Evolutionary conservation across 2,797 vertebrate species (phyloP).

Genomic region (Parauchenoglanis ngamensis): DNA sequence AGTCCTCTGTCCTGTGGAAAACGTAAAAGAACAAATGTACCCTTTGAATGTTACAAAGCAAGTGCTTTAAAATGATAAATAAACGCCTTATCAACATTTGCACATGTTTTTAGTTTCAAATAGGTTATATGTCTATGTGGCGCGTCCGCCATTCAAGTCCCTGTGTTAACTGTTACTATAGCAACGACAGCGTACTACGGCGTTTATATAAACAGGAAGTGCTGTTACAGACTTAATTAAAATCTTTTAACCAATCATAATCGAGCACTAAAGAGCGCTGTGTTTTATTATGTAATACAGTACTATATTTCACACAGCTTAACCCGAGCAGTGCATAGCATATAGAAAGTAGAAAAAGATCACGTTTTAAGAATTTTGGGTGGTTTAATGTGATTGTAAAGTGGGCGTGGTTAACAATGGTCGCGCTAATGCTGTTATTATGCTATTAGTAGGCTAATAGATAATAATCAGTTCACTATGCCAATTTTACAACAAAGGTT

Average conservation of each 20-base stretch:
- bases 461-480: background rate
- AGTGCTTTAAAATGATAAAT: background rate
- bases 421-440: too few relatives aligned
- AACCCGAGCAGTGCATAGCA: background rate
- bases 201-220: background rate
- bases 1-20: background rate
- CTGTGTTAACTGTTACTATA: background rate
- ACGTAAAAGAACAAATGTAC: background rate
- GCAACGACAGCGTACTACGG: background rate
- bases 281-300: background rate
- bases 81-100: background rate
- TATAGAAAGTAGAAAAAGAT: background rate
- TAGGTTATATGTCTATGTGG: background rate
- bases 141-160: background rate
- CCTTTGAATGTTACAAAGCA: background rate
- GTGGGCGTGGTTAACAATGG: constrained; percentile 3
- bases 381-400: background rate
- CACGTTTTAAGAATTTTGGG: background rate
- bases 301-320: background rate
- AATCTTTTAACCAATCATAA: background rate
- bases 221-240: background rate
- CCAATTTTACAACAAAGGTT: background rate
- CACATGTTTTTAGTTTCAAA: background rate
- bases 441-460: background rate
- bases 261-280: background rate